Conservation (phyloP, 2,888 invertebrate genomes). For the Andrena bicolor region DNA sequence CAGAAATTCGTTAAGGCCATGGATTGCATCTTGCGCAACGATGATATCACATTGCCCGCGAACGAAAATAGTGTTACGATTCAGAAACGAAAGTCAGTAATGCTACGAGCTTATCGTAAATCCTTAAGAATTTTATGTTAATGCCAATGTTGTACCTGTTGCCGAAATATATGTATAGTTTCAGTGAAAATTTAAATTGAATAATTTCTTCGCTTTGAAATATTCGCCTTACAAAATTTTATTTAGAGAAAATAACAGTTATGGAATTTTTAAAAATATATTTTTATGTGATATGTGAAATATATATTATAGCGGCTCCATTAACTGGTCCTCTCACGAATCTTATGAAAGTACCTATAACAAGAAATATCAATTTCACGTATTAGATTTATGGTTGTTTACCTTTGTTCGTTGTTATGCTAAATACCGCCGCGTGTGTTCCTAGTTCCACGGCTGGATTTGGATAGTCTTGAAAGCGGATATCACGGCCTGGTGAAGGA, state of each 20-base stretch:
- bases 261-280: no score
- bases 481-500: constrained; percentile 97
- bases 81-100: constrained; percentile 8
- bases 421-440: constrained; percentile 75
- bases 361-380: no score
- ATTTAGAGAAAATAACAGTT: no score
- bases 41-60: neutral
- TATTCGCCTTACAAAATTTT: no score
- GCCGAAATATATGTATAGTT: neutral
- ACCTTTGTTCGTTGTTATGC: neutral
- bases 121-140: neutral
- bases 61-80: constrained; percentile 12
- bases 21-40: neutral
- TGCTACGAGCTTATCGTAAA: neutral
- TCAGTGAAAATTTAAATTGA: neutral
- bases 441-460: constrained; percentile 90
- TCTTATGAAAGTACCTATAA: no score
- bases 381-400: neutral
- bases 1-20: neutral
- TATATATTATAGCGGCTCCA: no score
- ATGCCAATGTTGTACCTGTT: no score
- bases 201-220: neutral
- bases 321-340: no score
- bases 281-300: no score
- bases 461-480: constrained; percentile 93